phyloP scores from a whole-genome alignment of 2,888 invertebrate species.

The Erpobdella octoculata region DNA sequence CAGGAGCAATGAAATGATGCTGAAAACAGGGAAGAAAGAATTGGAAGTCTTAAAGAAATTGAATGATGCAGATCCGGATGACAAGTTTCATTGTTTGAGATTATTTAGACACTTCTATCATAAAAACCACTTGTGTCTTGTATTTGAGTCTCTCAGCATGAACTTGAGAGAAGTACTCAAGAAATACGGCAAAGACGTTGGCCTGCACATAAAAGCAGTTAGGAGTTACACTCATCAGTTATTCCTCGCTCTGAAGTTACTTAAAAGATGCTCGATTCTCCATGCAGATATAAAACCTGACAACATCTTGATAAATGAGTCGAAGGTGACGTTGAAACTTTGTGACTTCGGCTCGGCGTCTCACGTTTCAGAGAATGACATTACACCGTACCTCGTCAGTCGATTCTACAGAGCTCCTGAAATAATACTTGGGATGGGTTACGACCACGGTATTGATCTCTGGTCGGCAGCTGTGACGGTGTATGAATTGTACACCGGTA shows the following conservation, averaged over 20 bases:
- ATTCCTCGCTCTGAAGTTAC: constrained; percentile 79
- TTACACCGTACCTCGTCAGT: constrained; percentile 94
- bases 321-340: constrained; percentile 84
- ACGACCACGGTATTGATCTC: constrained; percentile 93
- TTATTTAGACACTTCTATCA: constrained; percentile 92
- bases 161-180: constrained; percentile 67
- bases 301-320: constrained; percentile 90
- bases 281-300: constrained; percentile 99
- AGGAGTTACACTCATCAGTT: constrained; percentile 85
- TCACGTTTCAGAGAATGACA: constrained; percentile 84
- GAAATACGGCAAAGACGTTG: constrained; percentile 93
- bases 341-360: constrained; percentile 98
- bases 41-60: constrained; percentile 84
- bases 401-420: constrained; percentile 96
- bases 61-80: constrained; percentile 94
- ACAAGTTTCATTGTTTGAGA: constrained; percentile 89
- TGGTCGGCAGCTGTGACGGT: constrained; percentile 98
- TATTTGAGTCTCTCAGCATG: constrained; percentile 81
- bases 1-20: constrained; percentile 97
- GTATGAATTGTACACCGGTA: constrained; percentile 95
- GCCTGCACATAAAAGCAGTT: constrained; percentile 93
- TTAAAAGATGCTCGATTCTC: constrained; percentile 87
- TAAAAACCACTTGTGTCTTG: constrained; percentile 95
- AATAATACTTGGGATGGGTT: constrained; percentile 90
- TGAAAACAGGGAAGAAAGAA: constrained; percentile 92